These are phyloP conservation scores for Meriones unguiculatus DNA, from an alignment of 2,113 vertebrate genomes.

Conservation along the genomic window DNA sequence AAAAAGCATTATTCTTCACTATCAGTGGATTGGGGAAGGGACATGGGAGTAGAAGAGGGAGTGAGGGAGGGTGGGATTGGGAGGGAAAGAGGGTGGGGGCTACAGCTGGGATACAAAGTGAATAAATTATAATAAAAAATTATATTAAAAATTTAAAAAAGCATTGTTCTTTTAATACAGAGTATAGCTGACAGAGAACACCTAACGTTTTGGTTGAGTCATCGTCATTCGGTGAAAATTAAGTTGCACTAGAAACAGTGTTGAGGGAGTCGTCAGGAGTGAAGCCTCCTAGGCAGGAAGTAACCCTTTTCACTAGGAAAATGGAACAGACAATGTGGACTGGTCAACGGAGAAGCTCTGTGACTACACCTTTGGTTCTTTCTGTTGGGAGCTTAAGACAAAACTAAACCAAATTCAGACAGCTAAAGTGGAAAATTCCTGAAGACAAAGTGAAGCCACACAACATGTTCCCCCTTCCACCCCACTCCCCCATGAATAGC, in stretches of 20 bases:
- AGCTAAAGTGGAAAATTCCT: not conserved
- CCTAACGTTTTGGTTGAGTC: not conserved
- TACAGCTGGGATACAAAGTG: too few species aligned
- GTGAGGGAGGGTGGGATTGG: too few species aligned
- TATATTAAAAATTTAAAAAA: constrained; percentile 36
- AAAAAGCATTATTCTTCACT: not conserved
- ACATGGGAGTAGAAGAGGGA: too few species aligned
- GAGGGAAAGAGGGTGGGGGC: too few species aligned
- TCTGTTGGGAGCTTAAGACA: not conserved
- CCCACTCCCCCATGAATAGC: not conserved
- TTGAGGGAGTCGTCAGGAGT: not conserved
- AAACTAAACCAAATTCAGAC: not conserved
- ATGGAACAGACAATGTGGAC: not conserved
- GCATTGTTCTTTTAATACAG: constrained; percentile 21
- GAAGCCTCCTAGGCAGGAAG: not conserved
- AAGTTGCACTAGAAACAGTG: not conserved
- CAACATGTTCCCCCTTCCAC: not conserved
- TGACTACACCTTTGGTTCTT: not conserved
- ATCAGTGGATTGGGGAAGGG: too few species aligned
- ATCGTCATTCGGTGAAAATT: constrained; percentile 18
- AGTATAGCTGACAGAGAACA: not conserved
- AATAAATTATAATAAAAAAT: not conserved
- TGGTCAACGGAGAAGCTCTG: not conserved
- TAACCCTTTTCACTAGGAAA: not conserved
- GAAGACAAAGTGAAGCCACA: not conserved